phyloP scores from a whole-genome alignment of 2,888 invertebrate genomes.

The Cataglyphis cursor region DNA sequence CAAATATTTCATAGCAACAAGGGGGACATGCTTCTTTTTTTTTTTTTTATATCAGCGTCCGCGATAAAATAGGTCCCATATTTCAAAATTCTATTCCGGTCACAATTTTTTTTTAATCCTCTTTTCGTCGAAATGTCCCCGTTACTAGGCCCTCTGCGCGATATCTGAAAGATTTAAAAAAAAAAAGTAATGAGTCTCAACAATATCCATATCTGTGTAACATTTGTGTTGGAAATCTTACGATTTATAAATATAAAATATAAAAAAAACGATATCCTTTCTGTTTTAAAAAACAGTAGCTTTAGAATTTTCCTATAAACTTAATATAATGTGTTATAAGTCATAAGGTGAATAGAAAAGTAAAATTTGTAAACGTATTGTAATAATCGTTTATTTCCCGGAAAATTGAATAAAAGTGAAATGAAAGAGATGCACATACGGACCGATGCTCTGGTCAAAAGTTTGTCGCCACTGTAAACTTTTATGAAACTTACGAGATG shows the following conservation, averaged over 20 bases:
- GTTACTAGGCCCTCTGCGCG: conserved; percentile 41
- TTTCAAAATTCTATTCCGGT: conserved; percentile 69
- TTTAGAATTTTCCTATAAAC: neutral
- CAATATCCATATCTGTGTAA: neutral
- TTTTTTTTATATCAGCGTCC: conserved; percentile 20
- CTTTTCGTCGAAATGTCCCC: conserved; percentile 52
- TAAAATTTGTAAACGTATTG: conserved; percentile 6
- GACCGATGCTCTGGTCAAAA: conserved; percentile 51
- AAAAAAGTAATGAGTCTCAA: neutral
- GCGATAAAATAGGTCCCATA: conserved; percentile 59
- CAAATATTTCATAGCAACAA: conserved; percentile 77
- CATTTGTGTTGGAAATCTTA: neutral
- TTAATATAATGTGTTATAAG: neutral
- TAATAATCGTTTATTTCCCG: conserved; percentile 1
- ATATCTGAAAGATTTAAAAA: conserved; percentile 30
- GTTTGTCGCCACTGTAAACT: conserved; percentile 61
- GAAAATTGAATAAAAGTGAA: neutral
- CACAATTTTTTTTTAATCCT: conserved; percentile 40
- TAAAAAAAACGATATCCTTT: neutral
- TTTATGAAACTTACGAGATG: conserved; percentile 65
- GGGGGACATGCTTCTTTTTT: conserved; percentile 50
- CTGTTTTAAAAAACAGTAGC: neutral
- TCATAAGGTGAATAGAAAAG: neutral
- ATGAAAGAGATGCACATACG: neutral
- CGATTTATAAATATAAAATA: conserved; percentile 5